Evolutionary conservation across 1,140 invertebrate genomes (phyloP), one percentile per base, ranked within the genome.

Genomic region (Nephila pilipes): DNA sequence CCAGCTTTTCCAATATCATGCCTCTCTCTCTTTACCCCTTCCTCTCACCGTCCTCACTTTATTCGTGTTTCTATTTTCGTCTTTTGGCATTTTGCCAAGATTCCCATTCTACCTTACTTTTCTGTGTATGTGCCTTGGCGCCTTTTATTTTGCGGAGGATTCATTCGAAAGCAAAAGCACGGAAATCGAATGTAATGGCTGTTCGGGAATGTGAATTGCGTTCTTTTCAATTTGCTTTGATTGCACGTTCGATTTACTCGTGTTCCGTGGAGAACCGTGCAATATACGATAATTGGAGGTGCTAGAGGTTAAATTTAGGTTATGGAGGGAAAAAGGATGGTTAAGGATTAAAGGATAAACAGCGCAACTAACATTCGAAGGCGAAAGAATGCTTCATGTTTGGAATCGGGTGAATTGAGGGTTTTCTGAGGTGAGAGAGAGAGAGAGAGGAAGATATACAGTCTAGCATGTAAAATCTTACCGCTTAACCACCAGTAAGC

Each of bases 1-100:
- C 69, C 29, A 29, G 69, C 29, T 36, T 75, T 75, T 75, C 69
- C 16, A 75, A 32, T 75, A 29, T 16, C 22, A 18, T 36, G 69
- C 18, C 63, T 69, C 32, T 29, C n/a, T n/a, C 46, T 79, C 22
- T 54, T 25, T 29, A 46, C 81, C 81, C 38, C 54, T 83, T 83
- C 46, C 29, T 83, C 38, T 55, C 22, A 38, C 81, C 46, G 16
- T 16, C 38, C n/a, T 25, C 81, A 38, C 81, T 83, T 32, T 29
- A 55, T 54, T 57, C 81, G 81, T 83, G 81, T 83, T 83, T 83
- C 81, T 83, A 83, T 83, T 83, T 83, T 57, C 10, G 81, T 83
- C 81, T 83, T 83, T 83, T 83, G 81, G 81, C 81, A 25, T 16
- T 0, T 5, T 55, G 81, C 81, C 81, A 83, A 55, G 22, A 46